Percentiles rank a stretch among this genome's conserved stretches.
phyloP scores from a whole-genome alignment of 2,888 invertebrate species.

The Cheilosia grossa region DNA sequence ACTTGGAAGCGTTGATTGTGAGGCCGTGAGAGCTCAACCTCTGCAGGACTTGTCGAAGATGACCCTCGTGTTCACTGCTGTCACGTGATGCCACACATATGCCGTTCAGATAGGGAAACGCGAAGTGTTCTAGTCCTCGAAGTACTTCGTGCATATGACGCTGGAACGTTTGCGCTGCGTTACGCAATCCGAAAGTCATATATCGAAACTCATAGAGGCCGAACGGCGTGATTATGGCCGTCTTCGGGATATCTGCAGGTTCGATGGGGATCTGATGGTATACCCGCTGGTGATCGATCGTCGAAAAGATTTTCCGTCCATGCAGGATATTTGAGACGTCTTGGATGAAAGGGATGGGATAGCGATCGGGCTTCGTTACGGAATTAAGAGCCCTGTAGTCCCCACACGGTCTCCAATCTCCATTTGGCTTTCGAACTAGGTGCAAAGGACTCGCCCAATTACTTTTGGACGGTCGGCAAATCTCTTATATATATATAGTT shows the following conservation, averaged over 20 bases:
- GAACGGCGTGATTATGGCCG: constrained; percentile 79
- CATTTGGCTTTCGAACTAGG: constrained; percentile 24
- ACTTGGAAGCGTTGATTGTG: constrained; percentile 46
- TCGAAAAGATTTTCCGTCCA: constrained; percentile 17
- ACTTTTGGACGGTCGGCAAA: constrained; percentile 39
- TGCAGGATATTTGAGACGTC: constrained; percentile 72
- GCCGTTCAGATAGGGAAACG: constrained; percentile 66
- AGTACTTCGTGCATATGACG: constrained; percentile 60
- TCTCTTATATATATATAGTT: too few species aligned
- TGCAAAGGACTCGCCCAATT: constrained; percentile 40
- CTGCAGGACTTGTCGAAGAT: constrained; percentile 18
- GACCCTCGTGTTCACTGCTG: constrained; percentile 28
- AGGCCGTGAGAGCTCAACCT: constrained; percentile 15
- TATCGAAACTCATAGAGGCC: constrained; percentile 56
- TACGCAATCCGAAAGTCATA: constrained; percentile 66
- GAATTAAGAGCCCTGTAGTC: constrained; percentile 78
- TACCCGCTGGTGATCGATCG: constrained; percentile 59
- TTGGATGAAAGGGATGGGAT: constrained; percentile 78
- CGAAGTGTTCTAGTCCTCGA: constrained; percentile 42
- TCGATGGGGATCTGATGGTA: constrained; percentile 75
- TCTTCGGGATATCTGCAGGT: constrained; percentile 77
- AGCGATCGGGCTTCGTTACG: constrained; percentile 78
- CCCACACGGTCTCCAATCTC: constrained; percentile 73
- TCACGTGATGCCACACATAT: constrained; percentile 45
- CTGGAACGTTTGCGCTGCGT: constrained; percentile 68